A percentile compares a stretch with the other conserved stretches of the same genome.
Evolutionary conservation across 2,888 invertebrate genomes (phyloP).

Genomic region (Ceriagrion tenellum): DNA sequence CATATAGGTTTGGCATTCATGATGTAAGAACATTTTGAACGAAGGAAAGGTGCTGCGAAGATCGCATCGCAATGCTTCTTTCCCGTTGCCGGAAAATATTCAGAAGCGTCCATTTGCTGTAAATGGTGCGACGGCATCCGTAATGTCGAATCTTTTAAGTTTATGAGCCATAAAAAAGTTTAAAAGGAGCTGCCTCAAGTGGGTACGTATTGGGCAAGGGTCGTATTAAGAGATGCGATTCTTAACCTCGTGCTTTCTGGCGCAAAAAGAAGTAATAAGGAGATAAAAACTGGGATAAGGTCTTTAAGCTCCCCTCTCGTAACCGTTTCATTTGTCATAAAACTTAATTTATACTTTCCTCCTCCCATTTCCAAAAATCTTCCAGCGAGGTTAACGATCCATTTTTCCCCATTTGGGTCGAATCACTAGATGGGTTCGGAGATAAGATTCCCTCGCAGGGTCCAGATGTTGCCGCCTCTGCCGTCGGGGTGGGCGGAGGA

Average conservation of each 20-base stretch:
- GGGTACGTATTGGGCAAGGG: not conserved
- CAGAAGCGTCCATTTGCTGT: not conserved
- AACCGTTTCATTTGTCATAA: not conserved
- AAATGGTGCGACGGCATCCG: not conserved
- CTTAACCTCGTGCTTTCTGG: not conserved
- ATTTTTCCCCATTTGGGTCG: not conserved
- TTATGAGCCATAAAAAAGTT: not conserved
- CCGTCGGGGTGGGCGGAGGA: not conserved
- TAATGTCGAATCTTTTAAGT: not conserved
- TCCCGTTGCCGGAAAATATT: not conserved
- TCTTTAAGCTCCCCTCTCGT: not conserved
- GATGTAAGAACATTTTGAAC: too few relatives aligned
- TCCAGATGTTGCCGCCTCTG: not conserved
- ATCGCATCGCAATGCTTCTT: too few relatives aligned
- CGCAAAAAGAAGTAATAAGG: not conserved
- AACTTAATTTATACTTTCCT: not conserved
- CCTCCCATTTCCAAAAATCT: not conserved
- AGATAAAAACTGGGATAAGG: not conserved
- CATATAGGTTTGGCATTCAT: too few relatives aligned
- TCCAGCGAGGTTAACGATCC: not conserved
- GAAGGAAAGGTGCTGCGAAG: too few relatives aligned
- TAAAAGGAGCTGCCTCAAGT: not conserved
- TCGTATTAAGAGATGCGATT: not conserved
- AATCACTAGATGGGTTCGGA: not conserved
- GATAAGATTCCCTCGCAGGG: not conserved